Conservation (phyloP, 2,888 invertebrate species). For the Melanargia galathea region DNA sequence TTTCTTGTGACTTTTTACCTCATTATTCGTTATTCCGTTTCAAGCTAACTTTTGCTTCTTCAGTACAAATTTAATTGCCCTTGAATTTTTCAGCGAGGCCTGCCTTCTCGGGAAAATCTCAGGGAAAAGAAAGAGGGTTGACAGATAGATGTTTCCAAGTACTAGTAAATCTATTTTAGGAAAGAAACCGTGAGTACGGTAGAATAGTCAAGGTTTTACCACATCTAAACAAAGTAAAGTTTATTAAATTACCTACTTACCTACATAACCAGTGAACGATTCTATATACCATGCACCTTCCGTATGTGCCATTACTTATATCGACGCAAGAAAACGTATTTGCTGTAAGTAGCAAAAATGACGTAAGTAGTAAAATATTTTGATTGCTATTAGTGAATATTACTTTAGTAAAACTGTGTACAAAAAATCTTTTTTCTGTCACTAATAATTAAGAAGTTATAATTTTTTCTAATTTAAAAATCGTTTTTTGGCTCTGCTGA, state of each 20-base stretch:
- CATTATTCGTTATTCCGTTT: background rate
- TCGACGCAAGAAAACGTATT: no score
- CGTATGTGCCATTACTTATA: no score
- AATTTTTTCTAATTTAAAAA: no score
- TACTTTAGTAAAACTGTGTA: no score
- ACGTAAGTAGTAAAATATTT: no score
- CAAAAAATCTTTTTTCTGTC: no score
- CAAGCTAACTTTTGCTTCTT: conserved; percentile 11
- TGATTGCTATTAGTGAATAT: no score
- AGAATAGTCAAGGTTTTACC: conserved; percentile 1
- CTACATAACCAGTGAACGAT: no score
- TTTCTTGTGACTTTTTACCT: background rate
- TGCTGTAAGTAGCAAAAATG: no score
- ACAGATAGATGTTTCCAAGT: conserved; percentile 20
- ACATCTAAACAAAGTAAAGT: background rate
- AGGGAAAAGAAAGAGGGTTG: conserved; percentile 23
- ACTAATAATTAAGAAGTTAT: no score
- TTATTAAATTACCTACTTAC: background rate
- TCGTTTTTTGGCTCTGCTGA: no score
- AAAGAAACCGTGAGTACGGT: conserved; percentile 9
- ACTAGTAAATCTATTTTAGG: conserved; percentile 18
- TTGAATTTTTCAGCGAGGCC: conserved; percentile 18
- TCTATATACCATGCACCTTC: no score
- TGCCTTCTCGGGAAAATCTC: conserved; percentile 10
- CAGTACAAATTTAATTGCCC: conserved; percentile 15